phyloP scores from a whole-genome alignment of 1,140 invertebrate genomes.

The Euwallacea similis region DNA sequence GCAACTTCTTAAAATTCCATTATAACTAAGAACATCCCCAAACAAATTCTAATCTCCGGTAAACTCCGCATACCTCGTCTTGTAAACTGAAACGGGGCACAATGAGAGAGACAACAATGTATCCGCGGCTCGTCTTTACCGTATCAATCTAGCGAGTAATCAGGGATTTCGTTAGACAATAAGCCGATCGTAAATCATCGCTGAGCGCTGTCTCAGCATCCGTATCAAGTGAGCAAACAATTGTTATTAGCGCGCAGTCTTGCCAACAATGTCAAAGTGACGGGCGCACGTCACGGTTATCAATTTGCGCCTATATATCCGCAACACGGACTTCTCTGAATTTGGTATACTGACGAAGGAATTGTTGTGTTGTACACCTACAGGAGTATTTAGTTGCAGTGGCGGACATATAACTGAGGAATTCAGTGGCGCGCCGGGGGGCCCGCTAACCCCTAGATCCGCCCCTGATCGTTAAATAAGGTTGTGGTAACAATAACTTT shows the following conservation, averaged over 20 bases:
- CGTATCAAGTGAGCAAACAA: slow-evolving; percentile 33
- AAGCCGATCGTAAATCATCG: slow-evolving; percentile 27
- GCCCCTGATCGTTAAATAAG: too few species aligned
- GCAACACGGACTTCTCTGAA: neutral
- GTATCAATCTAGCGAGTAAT: slow-evolving; percentile 24
- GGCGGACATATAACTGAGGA: too few species aligned
- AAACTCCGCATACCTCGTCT: slow-evolving; percentile 4
- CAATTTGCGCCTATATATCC: slow-evolving; percentile 10
- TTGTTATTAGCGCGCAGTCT: slow-evolving; percentile 14
- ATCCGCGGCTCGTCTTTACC: slow-evolving; percentile 17
- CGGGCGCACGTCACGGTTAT: slow-evolving; percentile 14
- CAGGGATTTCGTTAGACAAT: slow-evolving; percentile 29
- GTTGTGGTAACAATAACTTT: too few species aligned
- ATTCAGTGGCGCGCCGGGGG: too few species aligned
- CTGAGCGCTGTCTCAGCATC: slow-evolving; percentile 29
- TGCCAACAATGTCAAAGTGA: slow-evolving; percentile 26
- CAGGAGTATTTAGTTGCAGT: too few species aligned
- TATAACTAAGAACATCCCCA: neutral
- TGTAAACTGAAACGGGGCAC: slow-evolving; percentile 3
- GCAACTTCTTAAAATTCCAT: slow-evolving; percentile 4
- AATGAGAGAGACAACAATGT: slow-evolving; percentile 15
- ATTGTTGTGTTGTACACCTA: too few species aligned
- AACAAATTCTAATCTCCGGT: slow-evolving; percentile 11
- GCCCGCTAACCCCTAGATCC: too few species aligned
- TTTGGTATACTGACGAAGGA: too few species aligned